Evolutionary conservation across 1,140 invertebrate genomes (phyloP), one percentile per base, ranked within the genome.

Genomic region (Aphelinus certus): DNA sequence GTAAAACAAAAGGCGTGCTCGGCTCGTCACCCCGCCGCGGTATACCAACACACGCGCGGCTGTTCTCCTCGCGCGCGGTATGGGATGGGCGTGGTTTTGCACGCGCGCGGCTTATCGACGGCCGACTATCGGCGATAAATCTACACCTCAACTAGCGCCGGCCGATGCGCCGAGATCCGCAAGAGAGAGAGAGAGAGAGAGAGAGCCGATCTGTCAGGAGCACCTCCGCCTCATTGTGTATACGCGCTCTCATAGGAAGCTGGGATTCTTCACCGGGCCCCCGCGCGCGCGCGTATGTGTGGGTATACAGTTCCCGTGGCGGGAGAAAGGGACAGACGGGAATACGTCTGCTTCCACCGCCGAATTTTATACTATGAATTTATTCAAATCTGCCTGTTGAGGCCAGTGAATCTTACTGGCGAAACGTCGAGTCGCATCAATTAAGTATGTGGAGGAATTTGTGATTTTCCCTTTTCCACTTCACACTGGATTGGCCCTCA

Each of bases 51-150:
- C 9, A 57, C 7, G 10, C 9, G 10, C 7, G 7, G 3, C 42
- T 69, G 10, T 46, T 69, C 53, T 46, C 67, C 55, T 65, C 70
- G 48, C 63, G 56, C 56, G 48, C 5, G 26, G 26, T 26, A 62
- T 57, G 62, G 71, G 75, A 78, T 85, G 81, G 84, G 84, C 83
- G 85, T 83, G 82, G 83, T 84, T 82, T 81, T 85, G 82, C 81
- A 85, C 82, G 84, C 81, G 61, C 46, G 79, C 79, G 78, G 80
- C 26, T 84, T 86, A 85, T 86, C 85, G 80, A 82, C 26, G 26
- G 80, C 78, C 77, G 26, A 73, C 79, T 84, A 84, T 83, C 81
- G 80, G 80, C 83, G 83, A 86, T 86, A 86, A 86, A 86, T 85
- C 83, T 83, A 80, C 77, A 78, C 77, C 83, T 83, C 84, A 86